A percentile compares a stretch with the other conserved stretches of the same genome.
These are phyloP conservation scores for Phaethornis superciliosus DNA, from an alignment of 2,113 vertebrate species.

Conservation along the genomic window DNA sequence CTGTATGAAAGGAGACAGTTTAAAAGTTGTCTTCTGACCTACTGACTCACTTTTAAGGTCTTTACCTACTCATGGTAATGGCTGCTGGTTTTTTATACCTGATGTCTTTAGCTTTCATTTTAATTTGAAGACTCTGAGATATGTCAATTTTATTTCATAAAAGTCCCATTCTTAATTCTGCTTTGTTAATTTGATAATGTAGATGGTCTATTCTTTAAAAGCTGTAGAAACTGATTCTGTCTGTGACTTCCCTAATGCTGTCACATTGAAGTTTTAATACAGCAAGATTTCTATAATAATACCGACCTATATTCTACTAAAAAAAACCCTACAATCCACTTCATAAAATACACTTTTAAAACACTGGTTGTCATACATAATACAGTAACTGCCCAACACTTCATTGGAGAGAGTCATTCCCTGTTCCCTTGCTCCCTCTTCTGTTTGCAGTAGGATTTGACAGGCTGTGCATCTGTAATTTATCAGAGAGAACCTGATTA, in stretches of 20 bases:
- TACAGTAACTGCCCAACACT: neutral
- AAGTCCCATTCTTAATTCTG: neutral
- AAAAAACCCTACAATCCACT: neutral
- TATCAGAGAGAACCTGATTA: neutral
- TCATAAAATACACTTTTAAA: neutral
- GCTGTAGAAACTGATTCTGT: neutral
- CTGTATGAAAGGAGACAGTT: neutral
- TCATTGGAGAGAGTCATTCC: neutral
- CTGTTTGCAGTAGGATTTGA: constrained; percentile 10
- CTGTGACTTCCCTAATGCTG: neutral
- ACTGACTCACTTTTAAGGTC: neutral
- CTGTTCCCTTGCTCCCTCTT: constrained; percentile 46
- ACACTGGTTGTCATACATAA: neutral
- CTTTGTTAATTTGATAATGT: neutral
- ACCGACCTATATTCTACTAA: neutral
- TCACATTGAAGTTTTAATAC: neutral
- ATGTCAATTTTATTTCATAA: neutral
- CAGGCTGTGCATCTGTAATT: neutral
- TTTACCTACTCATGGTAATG: neutral
- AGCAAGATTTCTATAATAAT: neutral
- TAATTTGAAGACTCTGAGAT: too few species aligned
- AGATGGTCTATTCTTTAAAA: neutral
- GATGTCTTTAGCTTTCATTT: neutral
- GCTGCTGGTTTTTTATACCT: neutral
- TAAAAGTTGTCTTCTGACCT: neutral